These are phyloP conservation scores for Calameuta idolon DNA, from an alignment of 2,888 invertebrate species.

Conservation along the genomic window DNA sequence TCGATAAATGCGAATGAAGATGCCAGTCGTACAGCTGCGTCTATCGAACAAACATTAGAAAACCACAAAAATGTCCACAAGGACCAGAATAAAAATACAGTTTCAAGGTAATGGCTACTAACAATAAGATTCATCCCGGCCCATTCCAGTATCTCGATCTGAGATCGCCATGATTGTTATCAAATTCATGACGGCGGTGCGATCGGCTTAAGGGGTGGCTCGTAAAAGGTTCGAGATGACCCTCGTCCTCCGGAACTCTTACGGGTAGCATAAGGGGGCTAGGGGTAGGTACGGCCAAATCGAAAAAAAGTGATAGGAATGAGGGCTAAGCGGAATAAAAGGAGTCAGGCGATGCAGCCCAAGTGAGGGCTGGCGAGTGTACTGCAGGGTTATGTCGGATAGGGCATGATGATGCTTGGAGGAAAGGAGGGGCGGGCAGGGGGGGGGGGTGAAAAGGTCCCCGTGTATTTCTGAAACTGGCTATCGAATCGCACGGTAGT, in stretches of 20 bases:
- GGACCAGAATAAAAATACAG: background rate
- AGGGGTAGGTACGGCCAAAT: background rate
- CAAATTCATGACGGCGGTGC: background rate
- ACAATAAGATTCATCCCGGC: background rate
- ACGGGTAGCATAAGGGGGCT: background rate
- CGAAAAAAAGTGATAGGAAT: background rate
- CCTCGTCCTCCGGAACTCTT: background rate
- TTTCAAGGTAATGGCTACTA: background rate
- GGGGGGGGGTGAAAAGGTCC: background rate
- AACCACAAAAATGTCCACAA: background rate
- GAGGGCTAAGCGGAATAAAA: background rate
- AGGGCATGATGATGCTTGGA: background rate
- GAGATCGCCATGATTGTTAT: background rate
- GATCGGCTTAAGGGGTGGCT: background rate
- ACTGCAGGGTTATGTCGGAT: background rate
- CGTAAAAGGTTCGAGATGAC: background rate
- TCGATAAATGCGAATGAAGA: background rate
- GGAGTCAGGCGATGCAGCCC: background rate
- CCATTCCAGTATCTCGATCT: conserved; percentile 9
- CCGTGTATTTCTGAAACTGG: conserved; percentile 17
- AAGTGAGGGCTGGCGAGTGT: background rate
- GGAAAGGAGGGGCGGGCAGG: too few species aligned
- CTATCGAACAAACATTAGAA: background rate
- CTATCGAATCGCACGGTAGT: conserved; percentile 43
- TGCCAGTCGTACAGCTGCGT: background rate